Evolutionary conservation across 2,888 invertebrate genomes (phyloP).

Genomic region (Drosophila longiperda): DNA sequence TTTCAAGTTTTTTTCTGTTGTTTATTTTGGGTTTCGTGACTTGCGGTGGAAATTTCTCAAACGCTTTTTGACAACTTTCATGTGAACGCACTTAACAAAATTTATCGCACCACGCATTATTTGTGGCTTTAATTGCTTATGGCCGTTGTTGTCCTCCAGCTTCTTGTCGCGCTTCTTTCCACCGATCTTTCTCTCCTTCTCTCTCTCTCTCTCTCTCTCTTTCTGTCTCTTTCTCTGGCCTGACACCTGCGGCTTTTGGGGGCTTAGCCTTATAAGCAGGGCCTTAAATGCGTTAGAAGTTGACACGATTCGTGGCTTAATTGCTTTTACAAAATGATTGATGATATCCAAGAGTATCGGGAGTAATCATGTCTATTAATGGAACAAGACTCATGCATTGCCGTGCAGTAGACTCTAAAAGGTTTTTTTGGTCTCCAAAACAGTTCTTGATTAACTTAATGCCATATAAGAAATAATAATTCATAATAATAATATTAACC

Average conservation of each 20-base stretch:
- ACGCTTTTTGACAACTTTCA: conserved; percentile 81
- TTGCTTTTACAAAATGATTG: conserved; percentile 69
- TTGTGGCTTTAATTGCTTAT: conserved; percentile 79
- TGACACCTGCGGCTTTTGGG: conserved; percentile 44
- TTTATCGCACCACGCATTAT: conserved; percentile 79
- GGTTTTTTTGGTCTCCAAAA: background rate
- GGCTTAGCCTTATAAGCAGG: conserved; percentile 51
- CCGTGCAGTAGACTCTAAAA: background rate
- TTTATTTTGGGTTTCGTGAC: conserved; percentile 13
- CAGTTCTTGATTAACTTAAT: background rate
- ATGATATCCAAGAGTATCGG: conserved; percentile 37
- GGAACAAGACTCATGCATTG: conserved; percentile 13
- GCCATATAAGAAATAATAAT: background rate
- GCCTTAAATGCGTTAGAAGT: conserved; percentile 58
- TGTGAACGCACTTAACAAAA: conserved; percentile 81
- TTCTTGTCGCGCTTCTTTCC: conserved; percentile 56
- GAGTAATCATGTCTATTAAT: conserved; percentile 35
- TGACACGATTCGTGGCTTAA: conserved; percentile 71
- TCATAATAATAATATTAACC: background rate
- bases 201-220: background rate
- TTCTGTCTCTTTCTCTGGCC: background rate
- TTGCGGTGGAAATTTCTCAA: conserved; percentile 75
- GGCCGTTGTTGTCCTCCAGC: conserved; percentile 60
- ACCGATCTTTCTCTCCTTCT: background rate
- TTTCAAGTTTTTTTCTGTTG: background rate